Evolutionary conservation across 1,140 invertebrate genomes (phyloP).

Genomic region (Microplitis mediator): DNA sequence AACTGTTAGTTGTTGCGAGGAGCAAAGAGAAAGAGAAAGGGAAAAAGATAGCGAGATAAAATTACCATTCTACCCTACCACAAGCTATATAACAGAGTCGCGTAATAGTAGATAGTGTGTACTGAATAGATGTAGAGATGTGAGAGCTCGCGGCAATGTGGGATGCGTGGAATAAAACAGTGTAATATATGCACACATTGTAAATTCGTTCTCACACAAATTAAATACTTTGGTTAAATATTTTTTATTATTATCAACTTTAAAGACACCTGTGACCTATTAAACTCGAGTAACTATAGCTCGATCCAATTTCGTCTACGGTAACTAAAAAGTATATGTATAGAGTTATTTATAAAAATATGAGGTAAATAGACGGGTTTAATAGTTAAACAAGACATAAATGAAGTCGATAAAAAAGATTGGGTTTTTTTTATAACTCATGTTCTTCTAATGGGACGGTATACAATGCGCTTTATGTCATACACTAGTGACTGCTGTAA

Average conservation of each 20-base stretch:
- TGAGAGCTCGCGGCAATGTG: neutral
- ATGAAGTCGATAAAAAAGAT: no score
- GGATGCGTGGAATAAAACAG: neutral
- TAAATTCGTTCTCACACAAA: neutral
- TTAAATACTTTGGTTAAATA: neutral
- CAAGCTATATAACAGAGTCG: no score
- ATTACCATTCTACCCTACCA: no score
- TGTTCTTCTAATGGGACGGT: no score
- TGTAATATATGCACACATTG: conserved; percentile 1
- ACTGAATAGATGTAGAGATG: neutral
- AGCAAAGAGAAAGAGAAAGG: neutral
- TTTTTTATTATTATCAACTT: neutral
- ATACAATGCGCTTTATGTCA: neutral
- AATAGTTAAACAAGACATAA: no score
- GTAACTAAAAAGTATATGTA: no score
- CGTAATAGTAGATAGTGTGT: neutral
- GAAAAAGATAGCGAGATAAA: neutral
- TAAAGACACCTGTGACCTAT: neutral
- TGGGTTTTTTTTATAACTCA: no score
- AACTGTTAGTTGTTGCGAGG: neutral
- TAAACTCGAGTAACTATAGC: neutral
- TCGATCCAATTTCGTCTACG: neutral
- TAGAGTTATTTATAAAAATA: neutral
- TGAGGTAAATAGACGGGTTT: no score
- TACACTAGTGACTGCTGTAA: neutral